Evolutionary conservation across 1,140 invertebrate species (phyloP), one percentile per base, ranked within the genome.

Genomic region (Caligus rogercresseyi): DNA sequence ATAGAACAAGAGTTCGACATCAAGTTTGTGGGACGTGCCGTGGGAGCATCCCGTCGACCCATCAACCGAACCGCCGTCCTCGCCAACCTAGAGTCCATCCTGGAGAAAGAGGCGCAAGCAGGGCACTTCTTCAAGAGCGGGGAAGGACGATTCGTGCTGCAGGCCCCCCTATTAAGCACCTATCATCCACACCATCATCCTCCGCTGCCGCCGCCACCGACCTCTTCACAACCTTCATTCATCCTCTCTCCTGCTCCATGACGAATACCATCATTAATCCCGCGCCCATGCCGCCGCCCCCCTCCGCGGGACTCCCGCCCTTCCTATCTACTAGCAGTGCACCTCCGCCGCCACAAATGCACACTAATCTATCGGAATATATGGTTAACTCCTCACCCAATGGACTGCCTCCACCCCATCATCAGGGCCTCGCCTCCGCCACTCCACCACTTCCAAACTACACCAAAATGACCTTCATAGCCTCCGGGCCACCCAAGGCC

Each of bases 101-200:
- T 63, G 16, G 52, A 18, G 14, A 16, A 63, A 20, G 61, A 63
- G 53, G n/a, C 57, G 18, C 43, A 63, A 2, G 18, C 52, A 14
- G 61, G 61, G 14, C 23, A 55, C 52, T 55, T 63, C n/a, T 24
- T 55, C 11, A 60, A 63, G 52, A 56, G 20, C n/a, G 23, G 15
- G 20, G 58, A 52, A 3, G 26, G 52, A 7, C 19, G 2, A 3
- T 61, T 11, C 18, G 4, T 31, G 7, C 7, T 61, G 11, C 15
- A 16, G 26, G 7, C 19, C 24, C n/a, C 31, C 31, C 7, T 61
- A 11, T 16, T 25, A 16, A 31, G 25, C 13, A 20, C 25, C n/a
- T 61, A 23, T 16, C 58, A 52, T 16, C 24, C n/a, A 25, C 23
- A 58, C 23, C 18, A 61, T 31, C 20, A 16, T 7, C n/a, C 23